Evolutionary conservation across 2,888 invertebrate genomes (phyloP).

Genomic region (Seladonia tumulorum): DNA sequence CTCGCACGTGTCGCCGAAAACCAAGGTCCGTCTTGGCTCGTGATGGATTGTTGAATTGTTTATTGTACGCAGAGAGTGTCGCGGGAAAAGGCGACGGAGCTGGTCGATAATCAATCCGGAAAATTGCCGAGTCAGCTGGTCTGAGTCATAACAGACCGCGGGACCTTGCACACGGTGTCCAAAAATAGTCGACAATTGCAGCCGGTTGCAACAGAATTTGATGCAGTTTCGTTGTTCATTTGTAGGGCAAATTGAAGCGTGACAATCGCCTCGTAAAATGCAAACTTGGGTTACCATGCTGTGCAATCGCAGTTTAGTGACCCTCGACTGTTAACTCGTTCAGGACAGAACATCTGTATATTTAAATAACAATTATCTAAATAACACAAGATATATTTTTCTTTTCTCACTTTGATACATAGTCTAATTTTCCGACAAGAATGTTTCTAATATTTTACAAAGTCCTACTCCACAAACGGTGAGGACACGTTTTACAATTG

Average conservation of each 20-base stretch:
- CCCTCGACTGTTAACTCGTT: not conserved
- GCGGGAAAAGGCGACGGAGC: not conserved
- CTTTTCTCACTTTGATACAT: no score
- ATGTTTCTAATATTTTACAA: not conserved
- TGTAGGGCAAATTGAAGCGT: not conserved
- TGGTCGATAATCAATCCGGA: constrained; percentile 6
- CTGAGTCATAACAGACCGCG: not conserved
- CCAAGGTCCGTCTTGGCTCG: not conserved
- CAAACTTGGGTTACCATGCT: not conserved
- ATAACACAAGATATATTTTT: no score
- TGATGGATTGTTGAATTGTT: constrained; percentile 40
- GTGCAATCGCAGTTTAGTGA: not conserved
- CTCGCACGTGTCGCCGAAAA: constrained; percentile 28
- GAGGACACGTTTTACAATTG: no score
- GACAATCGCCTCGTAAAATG: not conserved
- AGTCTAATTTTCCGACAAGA: no score
- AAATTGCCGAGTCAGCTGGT: not conserved
- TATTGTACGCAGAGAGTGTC: not conserved
- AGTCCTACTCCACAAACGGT: not conserved
- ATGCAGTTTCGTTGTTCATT: not conserved
- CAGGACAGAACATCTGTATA: not conserved
- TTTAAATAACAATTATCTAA: no score
- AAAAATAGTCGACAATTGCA: not conserved
- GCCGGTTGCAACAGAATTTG: not conserved
- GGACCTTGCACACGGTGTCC: not conserved